Percentiles rank a stretch among this genome's conserved stretches.
phyloP scores from a whole-genome alignment of 2,797 vertebrate species.

The Pagetopsis macropterus region DNA sequence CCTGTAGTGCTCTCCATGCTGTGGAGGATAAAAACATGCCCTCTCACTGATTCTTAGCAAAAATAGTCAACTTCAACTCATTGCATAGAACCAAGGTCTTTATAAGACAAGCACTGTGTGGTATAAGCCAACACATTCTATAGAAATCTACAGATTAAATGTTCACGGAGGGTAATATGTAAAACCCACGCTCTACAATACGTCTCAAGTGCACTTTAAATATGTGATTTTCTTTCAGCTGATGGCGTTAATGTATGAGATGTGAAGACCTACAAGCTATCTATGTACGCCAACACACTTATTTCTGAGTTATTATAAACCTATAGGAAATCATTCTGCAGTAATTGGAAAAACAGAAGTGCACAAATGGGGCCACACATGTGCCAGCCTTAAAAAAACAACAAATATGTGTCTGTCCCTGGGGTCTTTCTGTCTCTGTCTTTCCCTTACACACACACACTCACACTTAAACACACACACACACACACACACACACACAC shows the following conservation, averaged over 20 bases:
- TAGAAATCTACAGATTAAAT: slow-evolving; percentile 43
- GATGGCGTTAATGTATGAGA: background rate
- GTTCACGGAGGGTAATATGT: slow-evolving; percentile 8
- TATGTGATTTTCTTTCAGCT: slow-evolving; percentile 19
- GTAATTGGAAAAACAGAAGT: slow-evolving; percentile 22
- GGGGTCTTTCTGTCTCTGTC: slow-evolving; percentile 23
- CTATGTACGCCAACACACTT: background rate
- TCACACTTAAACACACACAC: slow-evolving; percentile 14
- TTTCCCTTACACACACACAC: background rate
- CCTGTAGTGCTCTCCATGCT: slow-evolving; percentile 89
- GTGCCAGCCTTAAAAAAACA: too few species aligned
- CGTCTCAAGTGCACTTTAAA: slow-evolving; percentile 3
- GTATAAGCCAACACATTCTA: slow-evolving; percentile 20
- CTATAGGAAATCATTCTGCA: background rate
- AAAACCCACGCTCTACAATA: background rate
- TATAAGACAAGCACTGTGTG: slow-evolving; percentile 1
- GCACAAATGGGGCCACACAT: slow-evolving; percentile 15
- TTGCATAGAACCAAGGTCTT: slow-evolving; percentile 28
- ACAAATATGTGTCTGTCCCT: slow-evolving; percentile 43
- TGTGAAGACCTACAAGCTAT: slow-evolving; percentile 1
- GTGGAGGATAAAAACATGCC: slow-evolving; percentile 52
- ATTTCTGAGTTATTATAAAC: background rate
- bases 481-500: slow-evolving; percentile 15
- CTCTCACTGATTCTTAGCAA: slow-evolving; percentile 43
- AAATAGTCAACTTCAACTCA: slow-evolving; percentile 24